These are phyloP conservation scores for Chromoteleia sp. DNA, from an alignment of 2,888 invertebrate genomes.

Conservation along the genomic window DNA sequence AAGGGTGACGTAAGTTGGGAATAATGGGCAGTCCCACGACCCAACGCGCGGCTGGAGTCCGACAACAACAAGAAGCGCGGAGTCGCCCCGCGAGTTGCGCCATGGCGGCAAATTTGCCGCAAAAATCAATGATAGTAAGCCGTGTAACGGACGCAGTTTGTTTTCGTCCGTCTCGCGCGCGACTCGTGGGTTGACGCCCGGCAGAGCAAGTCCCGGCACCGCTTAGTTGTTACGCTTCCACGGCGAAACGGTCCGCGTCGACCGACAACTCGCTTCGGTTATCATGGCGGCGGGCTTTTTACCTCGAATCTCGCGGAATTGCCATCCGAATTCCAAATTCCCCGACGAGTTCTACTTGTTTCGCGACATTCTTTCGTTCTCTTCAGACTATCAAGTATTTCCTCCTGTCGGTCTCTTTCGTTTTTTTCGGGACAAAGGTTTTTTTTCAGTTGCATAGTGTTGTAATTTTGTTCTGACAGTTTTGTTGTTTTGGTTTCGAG, in stretches of 20 bases:
- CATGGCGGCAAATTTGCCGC: slow-evolving; percentile 62
- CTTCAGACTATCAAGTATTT: too few relatives aligned
- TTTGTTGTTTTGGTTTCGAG: too few relatives aligned
- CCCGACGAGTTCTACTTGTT: too few relatives aligned
- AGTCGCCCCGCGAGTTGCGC: slow-evolving; percentile 55
- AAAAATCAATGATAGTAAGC: slow-evolving; percentile 66
- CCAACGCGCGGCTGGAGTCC: neutral
- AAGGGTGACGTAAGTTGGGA: slow-evolving; percentile 9
- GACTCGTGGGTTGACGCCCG: neutral
- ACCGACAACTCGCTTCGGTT: slow-evolving; percentile 60
- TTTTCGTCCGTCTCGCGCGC: slow-evolving; percentile 10
- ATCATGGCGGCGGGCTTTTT: slow-evolving; percentile 77
- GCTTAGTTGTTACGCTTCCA: slow-evolving; percentile 10
- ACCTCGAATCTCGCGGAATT: neutral
- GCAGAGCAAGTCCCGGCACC: neutral
- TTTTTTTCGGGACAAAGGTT: too few relatives aligned
- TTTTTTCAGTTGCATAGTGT: too few relatives aligned
- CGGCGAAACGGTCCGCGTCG: slow-evolving; percentile 25
- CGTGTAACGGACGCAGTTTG: slow-evolving; percentile 27
- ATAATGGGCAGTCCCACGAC: neutral
- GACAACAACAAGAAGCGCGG: slow-evolving; percentile 27
- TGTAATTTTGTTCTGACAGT: too few relatives aligned
- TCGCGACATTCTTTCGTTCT: too few relatives aligned
- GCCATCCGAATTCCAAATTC: too few relatives aligned
- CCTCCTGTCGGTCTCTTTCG: too few relatives aligned